These are phyloP conservation scores for Troides oblongomaculatus DNA, from an alignment of 2,888 invertebrate genomes.

Conservation along the genomic window DNA sequence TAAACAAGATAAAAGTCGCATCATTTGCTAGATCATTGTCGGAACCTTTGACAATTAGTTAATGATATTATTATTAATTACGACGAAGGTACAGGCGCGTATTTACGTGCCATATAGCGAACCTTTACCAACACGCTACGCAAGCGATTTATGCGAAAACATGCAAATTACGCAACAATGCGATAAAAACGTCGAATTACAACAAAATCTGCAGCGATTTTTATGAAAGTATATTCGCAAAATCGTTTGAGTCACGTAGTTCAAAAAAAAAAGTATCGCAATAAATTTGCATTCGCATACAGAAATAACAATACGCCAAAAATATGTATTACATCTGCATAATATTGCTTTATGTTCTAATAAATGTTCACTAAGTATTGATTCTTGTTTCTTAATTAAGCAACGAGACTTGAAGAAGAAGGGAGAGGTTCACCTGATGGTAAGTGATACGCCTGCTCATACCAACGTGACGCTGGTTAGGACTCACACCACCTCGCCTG, in stretches of 20 bases:
- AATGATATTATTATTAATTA: slow-evolving; percentile 30
- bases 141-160: slow-evolving; percentile 28
- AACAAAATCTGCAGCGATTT: slow-evolving; percentile 23
- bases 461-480: no score
- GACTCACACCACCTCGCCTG: no score
- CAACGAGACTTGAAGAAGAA: no score
- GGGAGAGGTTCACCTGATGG: no score
- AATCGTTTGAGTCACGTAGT: slow-evolving; percentile 24
- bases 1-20: slow-evolving; percentile 32
- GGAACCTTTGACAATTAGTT: slow-evolving; percentile 42
- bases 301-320: slow-evolving; percentile 6
- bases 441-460: no score
- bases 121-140: slow-evolving; percentile 13
- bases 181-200: slow-evolving; percentile 29
- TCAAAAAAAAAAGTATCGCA: slow-evolving; percentile 20
- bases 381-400: no score
- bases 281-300: slow-evolving; percentile 1
- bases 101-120: slow-evolving; percentile 21
- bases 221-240: slow-evolving; percentile 29
- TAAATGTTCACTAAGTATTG: neutral
- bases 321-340: slow-evolving; percentile 16
- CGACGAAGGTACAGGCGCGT: slow-evolving; percentile 6
- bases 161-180: slow-evolving; percentile 27
- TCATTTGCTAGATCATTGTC: slow-evolving; percentile 37
- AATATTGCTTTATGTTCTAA: slow-evolving; percentile 27